A percentile compares a stretch with the other conserved stretches of the same genome.
Evolutionary conservation across 2,888 invertebrate species (phyloP).

Genomic region (Aplocera efformata): DNA sequence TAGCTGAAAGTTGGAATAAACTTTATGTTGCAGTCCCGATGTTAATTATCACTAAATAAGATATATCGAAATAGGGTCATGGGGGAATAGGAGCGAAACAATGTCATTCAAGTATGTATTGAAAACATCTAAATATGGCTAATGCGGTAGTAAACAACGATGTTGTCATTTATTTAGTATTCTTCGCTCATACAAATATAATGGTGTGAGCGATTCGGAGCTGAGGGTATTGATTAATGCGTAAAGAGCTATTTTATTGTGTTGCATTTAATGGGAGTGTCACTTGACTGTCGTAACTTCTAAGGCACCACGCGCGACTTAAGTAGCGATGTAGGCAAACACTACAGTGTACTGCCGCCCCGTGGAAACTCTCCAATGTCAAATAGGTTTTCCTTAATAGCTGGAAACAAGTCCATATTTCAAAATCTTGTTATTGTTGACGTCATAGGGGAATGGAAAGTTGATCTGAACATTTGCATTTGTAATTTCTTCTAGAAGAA

Average conservation of each 20-base stretch:
- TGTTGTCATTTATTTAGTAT: slow-evolving; percentile 40
- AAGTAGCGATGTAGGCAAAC: neutral
- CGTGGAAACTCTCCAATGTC: neutral
- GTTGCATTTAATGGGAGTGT: slow-evolving; percentile 63
- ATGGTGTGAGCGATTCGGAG: slow-evolving; percentile 37
- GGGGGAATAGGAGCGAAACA: no score
- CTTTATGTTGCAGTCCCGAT: neutral
- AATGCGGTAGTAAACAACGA: slow-evolving; percentile 1
- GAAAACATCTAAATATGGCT: no score
- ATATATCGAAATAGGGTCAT: no score
- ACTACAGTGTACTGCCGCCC: neutral
- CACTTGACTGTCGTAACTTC: slow-evolving; percentile 33
- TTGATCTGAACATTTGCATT: no score
- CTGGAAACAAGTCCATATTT: no score
- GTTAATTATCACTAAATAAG: no score
- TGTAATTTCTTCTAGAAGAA: no score
- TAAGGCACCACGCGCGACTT: slow-evolving; percentile 2
- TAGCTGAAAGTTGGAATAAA: no score
- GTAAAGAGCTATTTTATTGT: slow-evolving; percentile 62
- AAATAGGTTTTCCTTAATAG: no score
- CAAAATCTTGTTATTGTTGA: no score
- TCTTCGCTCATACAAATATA: slow-evolving; percentile 38
- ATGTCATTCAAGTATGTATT: no score
- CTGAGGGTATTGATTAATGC: slow-evolving; percentile 63
- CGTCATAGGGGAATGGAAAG: no score